Base-by-base conservation (phyloP, 1,140 invertebrate species). In the Papilio dardanus region DNA sequence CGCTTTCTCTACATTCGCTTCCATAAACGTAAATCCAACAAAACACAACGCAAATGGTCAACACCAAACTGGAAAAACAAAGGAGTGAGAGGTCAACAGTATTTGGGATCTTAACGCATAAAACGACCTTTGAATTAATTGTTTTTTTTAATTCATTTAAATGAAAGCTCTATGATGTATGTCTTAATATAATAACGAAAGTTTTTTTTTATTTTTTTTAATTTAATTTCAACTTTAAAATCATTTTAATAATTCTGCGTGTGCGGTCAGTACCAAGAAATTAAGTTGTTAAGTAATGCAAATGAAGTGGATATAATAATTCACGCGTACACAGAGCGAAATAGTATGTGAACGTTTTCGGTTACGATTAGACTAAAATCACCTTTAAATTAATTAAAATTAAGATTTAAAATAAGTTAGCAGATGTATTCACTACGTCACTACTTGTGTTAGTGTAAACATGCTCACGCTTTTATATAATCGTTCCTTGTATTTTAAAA, bases 231-330 rank as follows among this genome's bases (percentile, higher is more conserved):
- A 71, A 76, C 65, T 54, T n/a, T n/a, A 76, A 75, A 75, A 65
- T 19, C 21, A 69, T 71, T 74, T 24, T 24, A 33, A 42, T 19
- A 67, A 68, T n/a, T n/a, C 24, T 58, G 71, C 71, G 79, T 83
- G 87, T 87, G 86, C 74, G 84, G 76, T 75, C 66, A 76, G 71
- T 74, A 83, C 82, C 81, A 79, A 79, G 69, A 84, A 83, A 88
- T 89, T 89, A 86, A 89, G 88, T 87, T 87, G 87, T 89, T 88
- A 89, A 83, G 76, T 81, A 82, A 88, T 89, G 85, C 84, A 88
- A 88, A 89, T 89, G 81, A 82, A 84, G 80, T 58, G 71, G 74
- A 83, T 88, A 88, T 84, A 83, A 80, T 86, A 84, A 88, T 86
- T 83, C 81, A 78, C 79, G 62, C 69, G 73, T 67, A 75, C 66